Percentiles rank a stretch among this genome's conserved stretches.
phyloP scores from a whole-genome alignment of 2,113 vertebrate species.

The Crypturellus undulatus region DNA sequence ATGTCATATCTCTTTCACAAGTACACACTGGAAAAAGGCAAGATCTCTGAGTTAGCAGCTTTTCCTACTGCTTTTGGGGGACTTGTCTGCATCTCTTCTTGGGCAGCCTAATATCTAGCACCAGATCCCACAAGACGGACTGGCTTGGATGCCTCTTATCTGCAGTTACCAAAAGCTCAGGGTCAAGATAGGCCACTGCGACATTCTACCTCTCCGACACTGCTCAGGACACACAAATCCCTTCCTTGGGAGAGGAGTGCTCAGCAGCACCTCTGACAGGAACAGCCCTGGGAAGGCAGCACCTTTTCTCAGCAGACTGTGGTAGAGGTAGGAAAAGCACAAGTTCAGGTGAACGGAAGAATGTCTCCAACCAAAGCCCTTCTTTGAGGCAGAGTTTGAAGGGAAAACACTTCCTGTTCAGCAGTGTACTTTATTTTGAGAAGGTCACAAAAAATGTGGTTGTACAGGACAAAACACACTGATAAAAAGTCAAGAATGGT shows the following conservation, averaged over 20 bases:
- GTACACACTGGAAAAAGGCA: not conserved
- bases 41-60: not conserved
- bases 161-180: not conserved
- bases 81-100: not conserved
- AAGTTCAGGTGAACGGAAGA: not conserved
- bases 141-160: not conserved
- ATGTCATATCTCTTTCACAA: not conserved
- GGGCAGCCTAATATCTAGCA: not conserved
- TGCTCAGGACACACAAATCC: not conserved
- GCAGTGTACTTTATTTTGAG: not conserved
- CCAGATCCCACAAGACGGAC: not conserved
- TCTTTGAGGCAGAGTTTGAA: not conserved
- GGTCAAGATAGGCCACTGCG: not conserved
- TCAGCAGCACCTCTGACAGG: not conserved
- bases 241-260: not conserved
- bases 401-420: not conserved
- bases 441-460: not conserved
- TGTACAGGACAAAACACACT: rapidly evolving
- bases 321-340: not conserved
- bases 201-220: not conserved
- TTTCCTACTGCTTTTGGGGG: not conserved
- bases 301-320: not conserved
- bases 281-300: not conserved
- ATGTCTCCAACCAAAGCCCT: not conserved
- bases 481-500: not conserved